Evolutionary conservation across 2,113 vertebrate genomes (phyloP).

Genomic region (Myiagra hebetior): DNA sequence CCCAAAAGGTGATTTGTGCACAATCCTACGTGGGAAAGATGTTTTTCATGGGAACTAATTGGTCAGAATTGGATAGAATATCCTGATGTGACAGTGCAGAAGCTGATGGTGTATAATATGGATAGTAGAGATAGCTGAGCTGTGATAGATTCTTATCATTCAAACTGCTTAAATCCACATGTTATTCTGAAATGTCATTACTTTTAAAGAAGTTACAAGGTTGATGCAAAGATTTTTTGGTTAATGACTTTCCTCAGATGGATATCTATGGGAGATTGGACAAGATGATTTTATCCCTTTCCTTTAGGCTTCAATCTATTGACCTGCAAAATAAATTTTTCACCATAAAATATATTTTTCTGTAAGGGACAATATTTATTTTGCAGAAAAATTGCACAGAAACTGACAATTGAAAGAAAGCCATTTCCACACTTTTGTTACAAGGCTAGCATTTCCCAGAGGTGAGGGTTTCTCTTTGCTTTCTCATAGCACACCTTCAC

Average conservation of each 20-base stretch:
- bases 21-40: background rate
- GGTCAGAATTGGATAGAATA: background rate
- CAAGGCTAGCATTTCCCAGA: background rate
- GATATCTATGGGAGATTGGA: background rate
- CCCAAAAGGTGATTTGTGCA: background rate
- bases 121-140: background rate
- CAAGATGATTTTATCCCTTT: background rate
- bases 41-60: background rate
- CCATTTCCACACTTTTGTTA: background rate
- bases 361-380: background rate
- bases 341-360: background rate
- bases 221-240: background rate
- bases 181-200: background rate
- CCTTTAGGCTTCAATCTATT: background rate
- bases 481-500: background rate
- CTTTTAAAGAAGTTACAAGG: background rate
- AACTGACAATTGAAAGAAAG: background rate
- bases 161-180: background rate
- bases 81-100: background rate
- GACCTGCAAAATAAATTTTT: background rate
- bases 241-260: background rate
- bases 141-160: background rate
- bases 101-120: background rate
- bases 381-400: background rate
- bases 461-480: background rate